These are phyloP conservation scores for Naso thynnoides DNA, from an alignment of 2,797 vertebrate species.

Conservation along the genomic window DNA sequence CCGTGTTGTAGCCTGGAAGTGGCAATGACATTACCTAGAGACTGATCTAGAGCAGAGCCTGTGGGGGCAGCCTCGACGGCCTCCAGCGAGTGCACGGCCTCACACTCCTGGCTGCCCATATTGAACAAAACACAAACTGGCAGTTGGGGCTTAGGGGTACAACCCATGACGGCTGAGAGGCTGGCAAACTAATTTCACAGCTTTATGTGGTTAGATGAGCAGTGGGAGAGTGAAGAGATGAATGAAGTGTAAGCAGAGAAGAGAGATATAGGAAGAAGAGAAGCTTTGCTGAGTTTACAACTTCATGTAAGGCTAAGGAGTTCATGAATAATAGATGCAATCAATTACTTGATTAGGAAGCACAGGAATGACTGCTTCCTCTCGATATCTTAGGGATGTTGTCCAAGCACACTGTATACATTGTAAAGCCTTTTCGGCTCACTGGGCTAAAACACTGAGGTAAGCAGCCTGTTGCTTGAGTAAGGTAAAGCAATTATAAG, in stretches of 20 bases:
- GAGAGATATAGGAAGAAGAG: slow-evolving; percentile 65
- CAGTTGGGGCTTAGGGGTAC: slow-evolving; percentile 78
- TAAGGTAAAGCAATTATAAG: slow-evolving; percentile 39
- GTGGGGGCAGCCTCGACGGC: slow-evolving; percentile 52
- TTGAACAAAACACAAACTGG: slow-evolving; percentile 81
- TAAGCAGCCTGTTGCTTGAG: slow-evolving; percentile 62
- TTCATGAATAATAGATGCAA: slow-evolving; percentile 85
- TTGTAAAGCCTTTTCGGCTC: slow-evolving; percentile 76
- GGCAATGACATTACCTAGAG: slow-evolving; percentile 76
- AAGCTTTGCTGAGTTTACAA: slow-evolving; percentile 80
- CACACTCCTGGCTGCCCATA: slow-evolving; percentile 74
- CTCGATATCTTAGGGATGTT: slow-evolving; percentile 70
- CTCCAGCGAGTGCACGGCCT: slow-evolving; percentile 54
- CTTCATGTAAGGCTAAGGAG: slow-evolving; percentile 79
- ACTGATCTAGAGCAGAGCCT: slow-evolving; percentile 70
- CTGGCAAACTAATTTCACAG: slow-evolving; percentile 78
- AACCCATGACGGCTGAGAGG: slow-evolving; percentile 75
- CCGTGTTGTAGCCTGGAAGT: slow-evolving; percentile 68
- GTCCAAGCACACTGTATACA: slow-evolving; percentile 74
- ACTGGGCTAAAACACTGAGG: slow-evolving; percentile 68
- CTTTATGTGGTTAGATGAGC: slow-evolving; percentile 79
- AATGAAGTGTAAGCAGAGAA: slow-evolving; percentile 73
- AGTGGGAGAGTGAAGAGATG: slow-evolving; percentile 67
- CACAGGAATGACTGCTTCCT: slow-evolving; percentile 79
- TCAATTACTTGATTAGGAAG: slow-evolving; percentile 84